These are phyloP conservation scores for Dufourea novaeangliae DNA, from an alignment of 1,140 invertebrate species.

Conservation along the genomic window DNA sequence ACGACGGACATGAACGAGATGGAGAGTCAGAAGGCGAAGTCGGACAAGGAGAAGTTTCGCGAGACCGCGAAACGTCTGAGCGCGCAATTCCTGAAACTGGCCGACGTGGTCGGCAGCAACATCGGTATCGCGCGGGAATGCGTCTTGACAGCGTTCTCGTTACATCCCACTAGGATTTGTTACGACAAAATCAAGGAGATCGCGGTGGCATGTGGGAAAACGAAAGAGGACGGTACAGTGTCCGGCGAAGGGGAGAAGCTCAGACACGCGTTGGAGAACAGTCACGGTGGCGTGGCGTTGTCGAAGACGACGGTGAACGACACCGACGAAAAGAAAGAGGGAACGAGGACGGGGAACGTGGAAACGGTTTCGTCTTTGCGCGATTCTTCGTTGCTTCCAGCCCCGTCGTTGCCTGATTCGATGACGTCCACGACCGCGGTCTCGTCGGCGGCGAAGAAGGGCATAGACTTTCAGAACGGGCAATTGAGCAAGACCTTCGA, in stretches of 20 bases:
- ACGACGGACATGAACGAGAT: slow-evolving; percentile 89
- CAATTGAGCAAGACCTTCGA: slow-evolving; percentile 67
- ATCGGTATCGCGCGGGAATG: slow-evolving; percentile 84
- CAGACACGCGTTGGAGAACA: background rate
- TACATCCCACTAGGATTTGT: slow-evolving; percentile 83
- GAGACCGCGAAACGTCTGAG: slow-evolving; percentile 83
- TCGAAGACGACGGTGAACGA: background rate
- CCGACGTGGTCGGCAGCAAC: slow-evolving; percentile 82
- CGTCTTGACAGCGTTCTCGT: slow-evolving; percentile 85
- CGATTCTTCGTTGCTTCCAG: background rate
- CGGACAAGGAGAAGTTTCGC: slow-evolving; percentile 81
- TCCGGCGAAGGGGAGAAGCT: slow-evolving; percentile 35
- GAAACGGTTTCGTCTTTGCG: slow-evolving; percentile 7
- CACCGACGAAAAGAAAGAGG: background rate
- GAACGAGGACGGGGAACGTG: background rate
- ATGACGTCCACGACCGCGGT: background rate
- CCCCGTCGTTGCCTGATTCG: slow-evolving; percentile 5
- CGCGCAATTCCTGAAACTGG: slow-evolving; percentile 83
- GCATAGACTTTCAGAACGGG: slow-evolving; percentile 62
- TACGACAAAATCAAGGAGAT: slow-evolving; percentile 82
- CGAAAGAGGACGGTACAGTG: slow-evolving; percentile 60
- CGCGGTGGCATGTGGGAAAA: slow-evolving; percentile 82
- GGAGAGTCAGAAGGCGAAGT: slow-evolving; percentile 85
- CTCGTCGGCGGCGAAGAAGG: slow-evolving; percentile 32
- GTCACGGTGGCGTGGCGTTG: background rate